These are phyloP conservation scores for Lasioglossum morio DNA, from an alignment of 2,888 invertebrate species.

Conservation along the genomic window DNA sequence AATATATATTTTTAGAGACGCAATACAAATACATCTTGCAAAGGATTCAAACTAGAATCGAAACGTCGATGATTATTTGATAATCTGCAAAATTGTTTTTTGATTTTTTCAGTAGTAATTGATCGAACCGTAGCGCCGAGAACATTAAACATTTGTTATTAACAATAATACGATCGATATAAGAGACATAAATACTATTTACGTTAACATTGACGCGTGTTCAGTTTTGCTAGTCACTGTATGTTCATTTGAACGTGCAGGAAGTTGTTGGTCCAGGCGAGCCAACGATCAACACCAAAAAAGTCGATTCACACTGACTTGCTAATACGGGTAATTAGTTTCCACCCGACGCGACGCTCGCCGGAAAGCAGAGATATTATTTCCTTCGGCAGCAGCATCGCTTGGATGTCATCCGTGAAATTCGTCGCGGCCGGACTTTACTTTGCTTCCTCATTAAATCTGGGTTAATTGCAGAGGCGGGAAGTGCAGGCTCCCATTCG, in stretches of 20 bases:
- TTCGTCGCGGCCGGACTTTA: conserved; percentile 10
- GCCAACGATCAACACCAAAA: not conserved
- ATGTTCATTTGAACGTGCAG: not conserved
- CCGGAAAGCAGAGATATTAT: conserved; percentile 7
- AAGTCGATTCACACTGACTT: not conserved
- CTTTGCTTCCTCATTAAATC: conserved; percentile 33
- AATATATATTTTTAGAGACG: no score
- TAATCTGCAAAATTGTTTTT: no score
- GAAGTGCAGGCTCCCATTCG: conserved; percentile 2
- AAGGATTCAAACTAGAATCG: no score
- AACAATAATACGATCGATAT: no score
- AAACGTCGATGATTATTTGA: no score
- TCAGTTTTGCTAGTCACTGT: no score
- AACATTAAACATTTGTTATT: no score
- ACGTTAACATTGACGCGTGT: no score
- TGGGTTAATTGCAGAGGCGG: conserved; percentile 33
- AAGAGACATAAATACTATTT: no score
- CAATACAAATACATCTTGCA: no score
- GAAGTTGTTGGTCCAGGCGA: not conserved
- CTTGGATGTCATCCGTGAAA: conserved; percentile 6
- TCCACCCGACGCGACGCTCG: not conserved
- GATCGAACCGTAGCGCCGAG: no score
- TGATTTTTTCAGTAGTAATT: no score
- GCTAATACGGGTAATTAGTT: conserved; percentile 20
- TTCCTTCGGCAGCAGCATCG: not conserved